These are phyloP conservation scores for Drosophila multiciliata DNA, from an alignment of 2,888 invertebrate species.

Conservation along the genomic window DNA sequence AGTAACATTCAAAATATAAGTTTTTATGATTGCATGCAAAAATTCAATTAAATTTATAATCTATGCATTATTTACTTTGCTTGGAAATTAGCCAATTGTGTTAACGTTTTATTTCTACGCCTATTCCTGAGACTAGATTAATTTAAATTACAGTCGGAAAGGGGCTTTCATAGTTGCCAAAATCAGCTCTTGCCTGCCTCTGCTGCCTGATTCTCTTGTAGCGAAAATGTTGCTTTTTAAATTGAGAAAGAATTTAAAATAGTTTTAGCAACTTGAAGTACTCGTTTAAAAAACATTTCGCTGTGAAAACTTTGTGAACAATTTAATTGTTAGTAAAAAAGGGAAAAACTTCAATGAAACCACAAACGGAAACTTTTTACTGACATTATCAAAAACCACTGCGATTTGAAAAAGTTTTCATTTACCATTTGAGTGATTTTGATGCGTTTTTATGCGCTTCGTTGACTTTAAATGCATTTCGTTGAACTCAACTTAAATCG, in stretches of 20 bases:
- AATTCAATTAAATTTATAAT: background rate
- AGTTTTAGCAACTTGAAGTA: background rate
- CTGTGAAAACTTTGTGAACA: background rate
- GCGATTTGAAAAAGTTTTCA: constrained; percentile 41
- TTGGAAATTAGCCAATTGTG: background rate
- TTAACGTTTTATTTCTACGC: background rate
- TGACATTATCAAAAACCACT: constrained; percentile 28
- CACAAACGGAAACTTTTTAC: constrained; percentile 37
- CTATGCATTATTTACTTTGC: background rate
- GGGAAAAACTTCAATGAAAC: constrained; percentile 2
- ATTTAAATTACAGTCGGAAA: background rate
- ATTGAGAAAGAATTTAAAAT: background rate
- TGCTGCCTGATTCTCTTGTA: background rate
- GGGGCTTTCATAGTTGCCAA: too few relatives aligned
- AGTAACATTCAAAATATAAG: background rate
- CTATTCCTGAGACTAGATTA: background rate
- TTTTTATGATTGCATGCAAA: background rate
- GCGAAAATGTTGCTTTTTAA: background rate
- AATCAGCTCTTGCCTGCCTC: background rate
- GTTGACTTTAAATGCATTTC: constrained; percentile 59
- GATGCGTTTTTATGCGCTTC: constrained; percentile 68
- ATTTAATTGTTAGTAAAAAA: constrained; percentile 14
- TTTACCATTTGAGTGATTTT: constrained; percentile 66
- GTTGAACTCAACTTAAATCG: constrained; percentile 32
- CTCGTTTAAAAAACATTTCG: background rate